These are phyloP conservation scores for Gallinago nigripennis DNA, from an alignment of 2,797 vertebrate species.

Conservation along the genomic window DNA sequence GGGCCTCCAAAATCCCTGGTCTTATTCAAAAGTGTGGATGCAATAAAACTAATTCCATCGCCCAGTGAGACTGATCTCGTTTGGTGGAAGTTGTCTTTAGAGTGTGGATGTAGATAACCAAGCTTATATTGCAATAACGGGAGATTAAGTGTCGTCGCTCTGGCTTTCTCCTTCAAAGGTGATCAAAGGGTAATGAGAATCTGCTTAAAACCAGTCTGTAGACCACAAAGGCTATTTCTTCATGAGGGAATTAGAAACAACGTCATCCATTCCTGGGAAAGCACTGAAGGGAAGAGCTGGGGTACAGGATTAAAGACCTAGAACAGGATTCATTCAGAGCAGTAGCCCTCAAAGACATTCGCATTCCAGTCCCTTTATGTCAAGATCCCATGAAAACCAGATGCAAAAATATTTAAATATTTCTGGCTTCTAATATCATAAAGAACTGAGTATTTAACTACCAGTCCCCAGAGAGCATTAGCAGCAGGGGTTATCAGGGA, in stretches of 20 bases:
- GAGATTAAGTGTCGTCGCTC: background rate
- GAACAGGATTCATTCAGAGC: background rate
- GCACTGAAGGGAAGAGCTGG: background rate
- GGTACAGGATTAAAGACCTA: background rate
- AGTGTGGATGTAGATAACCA: background rate
- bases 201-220: background rate
- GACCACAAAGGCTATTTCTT: background rate
- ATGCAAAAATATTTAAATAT: background rate
- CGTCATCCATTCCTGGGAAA: background rate
- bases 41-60: background rate
- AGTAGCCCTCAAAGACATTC: background rate
- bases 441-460: background rate
- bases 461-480: background rate
- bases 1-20: background rate
- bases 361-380: background rate
- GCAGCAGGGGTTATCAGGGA: background rate
- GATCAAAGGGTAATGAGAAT: background rate
- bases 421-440: background rate
- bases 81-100: background rate
- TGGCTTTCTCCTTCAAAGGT: background rate
- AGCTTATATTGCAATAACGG: background rate
- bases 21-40: background rate
- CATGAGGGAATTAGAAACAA: background rate
- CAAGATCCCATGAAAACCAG: slow-evolving; percentile 8
- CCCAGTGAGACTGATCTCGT: background rate